Evolutionary conservation across 1,140 invertebrate genomes (phyloP).

Genomic region (Orius insidiosus): DNA sequence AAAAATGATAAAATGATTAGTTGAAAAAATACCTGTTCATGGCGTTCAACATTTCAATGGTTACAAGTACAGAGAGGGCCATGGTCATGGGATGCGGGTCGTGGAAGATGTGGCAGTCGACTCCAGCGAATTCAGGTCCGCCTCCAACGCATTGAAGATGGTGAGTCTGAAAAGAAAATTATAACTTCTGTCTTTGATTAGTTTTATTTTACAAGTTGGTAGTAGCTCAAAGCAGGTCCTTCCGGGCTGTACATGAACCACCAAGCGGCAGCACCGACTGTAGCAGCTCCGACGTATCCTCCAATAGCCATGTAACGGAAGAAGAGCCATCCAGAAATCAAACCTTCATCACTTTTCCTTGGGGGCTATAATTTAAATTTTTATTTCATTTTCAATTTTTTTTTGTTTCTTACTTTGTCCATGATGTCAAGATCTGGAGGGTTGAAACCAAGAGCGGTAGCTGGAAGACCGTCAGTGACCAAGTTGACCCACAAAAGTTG

Average conservation of each 20-base stretch:
- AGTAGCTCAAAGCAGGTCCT: conserved; percentile 91
- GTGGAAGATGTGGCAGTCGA: conserved; percentile 93
- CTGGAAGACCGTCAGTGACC: conserved; percentile 98
- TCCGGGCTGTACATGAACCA: conserved; percentile 95
- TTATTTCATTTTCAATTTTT: too few relatives aligned
- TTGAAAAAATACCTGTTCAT: conserved; percentile 78
- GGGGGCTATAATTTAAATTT: too few relatives aligned
- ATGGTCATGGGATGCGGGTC: conserved; percentile 99
- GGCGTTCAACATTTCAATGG: conserved; percentile 99
- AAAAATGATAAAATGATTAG: conserved; percentile 15
- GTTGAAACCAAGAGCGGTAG: conserved; percentile 99
- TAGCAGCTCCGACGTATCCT: conserved; percentile 86
- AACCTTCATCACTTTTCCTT: conserved; percentile 87
- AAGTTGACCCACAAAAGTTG: conserved; percentile 99
- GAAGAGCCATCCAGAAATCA: conserved; percentile 99
- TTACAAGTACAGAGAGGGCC: conserved; percentile 97
- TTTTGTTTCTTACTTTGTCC: too few relatives aligned
- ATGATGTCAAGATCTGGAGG: conserved; percentile 99
- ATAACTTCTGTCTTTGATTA: too few relatives aligned
- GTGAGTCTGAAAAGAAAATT: too few relatives aligned
- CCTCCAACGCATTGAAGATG: conserved; percentile 61
- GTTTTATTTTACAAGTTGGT: too few relatives aligned
- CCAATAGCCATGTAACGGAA: conserved; percentile 96
- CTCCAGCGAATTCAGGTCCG: conserved; percentile 73
- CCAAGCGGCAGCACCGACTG: conserved; percentile 96